Evolutionary conservation across 2,797 vertebrate species (phyloP).

Genomic region (Aeoliscus strigatus): DNA sequence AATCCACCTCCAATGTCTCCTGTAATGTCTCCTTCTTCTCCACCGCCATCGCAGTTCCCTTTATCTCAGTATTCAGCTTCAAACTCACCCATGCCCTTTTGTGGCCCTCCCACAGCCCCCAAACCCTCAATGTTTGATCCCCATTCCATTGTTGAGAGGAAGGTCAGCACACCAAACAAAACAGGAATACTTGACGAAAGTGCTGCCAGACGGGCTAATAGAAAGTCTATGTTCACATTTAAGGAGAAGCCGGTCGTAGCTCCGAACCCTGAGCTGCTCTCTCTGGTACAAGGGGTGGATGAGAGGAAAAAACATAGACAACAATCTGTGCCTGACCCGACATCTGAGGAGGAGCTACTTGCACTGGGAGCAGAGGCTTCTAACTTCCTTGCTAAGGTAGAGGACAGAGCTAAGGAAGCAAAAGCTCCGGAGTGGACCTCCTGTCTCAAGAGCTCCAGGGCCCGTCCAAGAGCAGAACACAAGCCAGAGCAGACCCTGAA

Average conservation of each 20-base stretch:
- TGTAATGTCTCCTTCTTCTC: conserved; percentile 33
- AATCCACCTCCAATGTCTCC: conserved; percentile 55
- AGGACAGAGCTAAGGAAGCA: conserved; percentile 43
- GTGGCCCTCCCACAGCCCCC: conserved; percentile 66
- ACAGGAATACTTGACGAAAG: conserved; percentile 89
- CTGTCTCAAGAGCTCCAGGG: conserved; percentile 87
- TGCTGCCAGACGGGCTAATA: conserved; percentile 65
- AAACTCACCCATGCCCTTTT: conserved; percentile 73
- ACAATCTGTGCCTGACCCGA: conserved; percentile 74
- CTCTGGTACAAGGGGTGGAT: conserved; percentile 88
- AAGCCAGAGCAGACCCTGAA: conserved; percentile 85
- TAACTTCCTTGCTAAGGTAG: conserved; percentile 82
- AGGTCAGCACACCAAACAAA: conserved; percentile 62
- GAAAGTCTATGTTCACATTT: conserved; percentile 97
- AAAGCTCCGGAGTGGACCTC: conserved; percentile 86
- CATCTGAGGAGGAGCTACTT: conserved; percentile 84
- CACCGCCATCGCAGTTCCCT: conserved; percentile 36
- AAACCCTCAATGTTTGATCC: conserved; percentile 67
- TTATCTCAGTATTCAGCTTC: conserved; percentile 69
- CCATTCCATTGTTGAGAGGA: conserved; percentile 51
- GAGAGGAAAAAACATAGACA: conserved; percentile 82
- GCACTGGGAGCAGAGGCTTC: conserved; percentile 92
- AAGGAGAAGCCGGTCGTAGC: conserved; percentile 89
- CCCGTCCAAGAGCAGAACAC: conserved; percentile 78
- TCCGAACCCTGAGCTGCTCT: conserved; percentile 92